Evolutionary conservation across 2,797 vertebrate genomes (phyloP).

Genomic region (Podarcis lilfordi): DNA sequence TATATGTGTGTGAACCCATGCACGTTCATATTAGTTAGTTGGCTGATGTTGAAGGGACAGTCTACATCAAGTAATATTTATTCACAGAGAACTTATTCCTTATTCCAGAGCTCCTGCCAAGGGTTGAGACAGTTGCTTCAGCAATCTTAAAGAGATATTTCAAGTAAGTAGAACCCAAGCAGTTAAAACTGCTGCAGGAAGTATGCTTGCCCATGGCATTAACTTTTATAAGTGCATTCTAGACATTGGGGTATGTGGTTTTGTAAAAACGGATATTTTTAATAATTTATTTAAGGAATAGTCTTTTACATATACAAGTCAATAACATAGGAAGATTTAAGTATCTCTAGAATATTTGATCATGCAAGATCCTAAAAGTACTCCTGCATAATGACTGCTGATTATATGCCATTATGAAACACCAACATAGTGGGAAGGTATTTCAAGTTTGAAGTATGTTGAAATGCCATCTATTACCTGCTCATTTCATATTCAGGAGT

Average conservation of each 20-base stretch:
- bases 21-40: slow-evolving; percentile 45
- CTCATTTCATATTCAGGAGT: background rate
- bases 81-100: slow-evolving; percentile 48
- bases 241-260: background rate
- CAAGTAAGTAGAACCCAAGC: slow-evolving; percentile 45
- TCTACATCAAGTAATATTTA: slow-evolving; percentile 39
- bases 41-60: slow-evolving; percentile 42
- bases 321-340: background rate
- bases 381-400: background rate
- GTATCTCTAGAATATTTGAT: background rate
- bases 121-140: slow-evolving; percentile 51
- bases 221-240: background rate
- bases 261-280: background rate
- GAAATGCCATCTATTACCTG: background rate
- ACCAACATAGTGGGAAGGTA: background rate
- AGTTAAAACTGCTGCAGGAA: slow-evolving; percentile 40
- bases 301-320: background rate
- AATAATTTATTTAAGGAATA: background rate
- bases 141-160: slow-evolving; percentile 53
- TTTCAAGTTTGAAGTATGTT: background rate
- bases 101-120: slow-evolving; percentile 61
- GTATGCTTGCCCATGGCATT: slow-evolving; percentile 11
- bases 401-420: background rate
- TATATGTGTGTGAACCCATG: slow-evolving; percentile 15
- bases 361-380: background rate